Base-by-base conservation (phyloP, 2,797 vertebrate species). In the Lutjanus argentimaculatus region DNA sequence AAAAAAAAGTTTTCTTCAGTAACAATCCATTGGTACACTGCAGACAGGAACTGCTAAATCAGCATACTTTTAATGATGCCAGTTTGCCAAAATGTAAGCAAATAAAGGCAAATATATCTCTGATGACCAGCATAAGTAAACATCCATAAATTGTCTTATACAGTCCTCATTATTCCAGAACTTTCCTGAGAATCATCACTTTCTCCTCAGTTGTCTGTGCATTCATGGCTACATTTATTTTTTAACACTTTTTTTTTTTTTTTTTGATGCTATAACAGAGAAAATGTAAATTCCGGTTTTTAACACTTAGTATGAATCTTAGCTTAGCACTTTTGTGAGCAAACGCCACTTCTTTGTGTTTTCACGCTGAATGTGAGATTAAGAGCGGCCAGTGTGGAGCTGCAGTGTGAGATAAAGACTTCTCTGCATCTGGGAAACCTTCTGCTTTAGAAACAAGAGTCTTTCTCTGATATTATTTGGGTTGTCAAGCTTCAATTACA, bases 401-500 rank as follows among this genome's bases (percentile, higher is more conserved):
- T 64, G 59, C 42, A n/a, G 19, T 67, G 58, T 19, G 73, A 77
- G 67, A 89, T 83, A 72, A 82, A 83, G 79, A 83, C 67, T 72
- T 49, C 51, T 68, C 61, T 67, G 19, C 69, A 67, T 86, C 65
- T 83, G 66, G 30, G 30, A 36, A 36, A 36, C 30, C 17, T 78
- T 79, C 66, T 25, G 58, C 61, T 71, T 58, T n/a, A n/a, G n/a
- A 53, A 56, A 36, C 30, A 36, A 25, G 25, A 25, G 53, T 45
- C 43, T 61, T 71, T 71, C 55, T 83, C 72, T 72, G 21, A 79
- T 57, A 83, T 86, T 72, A 82, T 80, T 83, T 79, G 63, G 48
- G 57, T 84, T 75, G 40, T 81, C 77, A 76, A 78, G 80, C 80
- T 81, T 89, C 83, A 85, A 85, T 89, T 85, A 80, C 79, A 86